Percentiles rank a stretch among this genome's conserved stretches.
Conservation (phyloP, 2,888 invertebrate genomes). For the Rhorus exstirpatorius region DNA sequence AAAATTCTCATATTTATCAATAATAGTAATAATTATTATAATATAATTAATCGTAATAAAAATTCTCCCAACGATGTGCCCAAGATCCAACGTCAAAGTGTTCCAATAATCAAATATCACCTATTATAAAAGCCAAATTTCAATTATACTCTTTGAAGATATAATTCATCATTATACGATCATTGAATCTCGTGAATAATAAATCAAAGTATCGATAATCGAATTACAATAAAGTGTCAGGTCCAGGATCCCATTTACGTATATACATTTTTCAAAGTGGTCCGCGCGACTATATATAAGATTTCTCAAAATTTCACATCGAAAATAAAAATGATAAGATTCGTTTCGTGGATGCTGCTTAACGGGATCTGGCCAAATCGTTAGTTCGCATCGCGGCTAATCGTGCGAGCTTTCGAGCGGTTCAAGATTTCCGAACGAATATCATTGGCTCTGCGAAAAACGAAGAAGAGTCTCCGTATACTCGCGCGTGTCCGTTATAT, state of each 20-base stretch:
- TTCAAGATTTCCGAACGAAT: not conserved
- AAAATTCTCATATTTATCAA: constrained; percentile 29
- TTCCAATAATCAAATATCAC: constrained; percentile 61
- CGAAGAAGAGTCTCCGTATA: not conserved
- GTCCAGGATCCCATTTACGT: constrained; percentile 6
- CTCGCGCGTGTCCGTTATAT: not conserved
- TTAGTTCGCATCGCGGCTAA: constrained; percentile 42
- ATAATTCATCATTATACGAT: constrained; percentile 48
- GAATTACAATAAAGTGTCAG: constrained; percentile 38
- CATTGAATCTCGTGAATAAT: constrained; percentile 21
- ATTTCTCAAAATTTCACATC: constrained; percentile 24
- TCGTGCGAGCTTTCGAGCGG: constrained; percentile 3
- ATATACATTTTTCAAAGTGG: constrained; percentile 1
- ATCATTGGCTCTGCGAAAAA: constrained; percentile 3
- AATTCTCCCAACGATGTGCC: constrained; percentile 48
- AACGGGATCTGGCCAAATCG: constrained; percentile 61
- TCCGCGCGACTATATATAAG: not conserved
- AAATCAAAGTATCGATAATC: constrained; percentile 5
- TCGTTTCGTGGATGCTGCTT: constrained; percentile 45
- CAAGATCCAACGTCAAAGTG: constrained; percentile 58
- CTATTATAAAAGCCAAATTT: constrained; percentile 44
- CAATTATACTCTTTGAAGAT: not conserved
- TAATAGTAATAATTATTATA: constrained; percentile 26
- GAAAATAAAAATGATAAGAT: constrained; percentile 56
- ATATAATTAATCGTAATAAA: constrained; percentile 13